A percentile compares a stretch with the other conserved stretches of the same genome.
phyloP scores from a whole-genome alignment of 1,140 invertebrate genomes.

The Drosophila biarmipes region DNA sequence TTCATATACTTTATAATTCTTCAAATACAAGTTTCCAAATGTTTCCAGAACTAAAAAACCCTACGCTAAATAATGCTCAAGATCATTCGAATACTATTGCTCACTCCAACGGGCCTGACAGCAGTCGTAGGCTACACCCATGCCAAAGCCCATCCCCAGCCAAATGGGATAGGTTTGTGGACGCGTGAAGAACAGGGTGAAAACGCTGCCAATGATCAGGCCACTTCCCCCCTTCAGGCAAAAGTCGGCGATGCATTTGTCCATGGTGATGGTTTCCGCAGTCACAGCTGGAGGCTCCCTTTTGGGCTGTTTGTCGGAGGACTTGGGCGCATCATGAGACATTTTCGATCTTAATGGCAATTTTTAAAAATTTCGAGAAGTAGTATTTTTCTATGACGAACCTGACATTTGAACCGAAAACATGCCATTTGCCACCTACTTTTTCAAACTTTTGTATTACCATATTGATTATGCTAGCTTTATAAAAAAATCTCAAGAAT shows the following conservation, averaged over 20 bases:
- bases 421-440: background rate
- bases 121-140: conserved; percentile 54
- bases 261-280: conserved; percentile 8
- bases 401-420: background rate
- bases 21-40: too few relatives aligned
- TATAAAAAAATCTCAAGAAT: too few relatives aligned
- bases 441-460: too few relatives aligned
- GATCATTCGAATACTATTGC: background rate
- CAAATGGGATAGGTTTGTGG: conserved; percentile 53
- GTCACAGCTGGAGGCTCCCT: background rate
- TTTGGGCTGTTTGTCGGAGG: background rate
- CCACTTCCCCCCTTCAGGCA: conserved; percentile 51
- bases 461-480: too few relatives aligned
- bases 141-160: conserved; percentile 43
- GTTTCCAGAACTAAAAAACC: background rate
- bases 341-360: conserved; percentile 1
- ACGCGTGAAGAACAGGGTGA: conserved; percentile 44
- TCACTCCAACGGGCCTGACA: conserved; percentile 39
- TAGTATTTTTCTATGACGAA: background rate
- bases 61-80: background rate
- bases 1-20: too few relatives aligned
- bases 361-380: conserved; percentile 9
- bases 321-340: conserved; percentile 6
- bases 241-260: conserved; percentile 47
- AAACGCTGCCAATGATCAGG: conserved; percentile 29